Percentiles rank a stretch among this genome's conserved stretches.
Conservation (phyloP, 2,888 invertebrate species). For the Apamea anceps region DNA sequence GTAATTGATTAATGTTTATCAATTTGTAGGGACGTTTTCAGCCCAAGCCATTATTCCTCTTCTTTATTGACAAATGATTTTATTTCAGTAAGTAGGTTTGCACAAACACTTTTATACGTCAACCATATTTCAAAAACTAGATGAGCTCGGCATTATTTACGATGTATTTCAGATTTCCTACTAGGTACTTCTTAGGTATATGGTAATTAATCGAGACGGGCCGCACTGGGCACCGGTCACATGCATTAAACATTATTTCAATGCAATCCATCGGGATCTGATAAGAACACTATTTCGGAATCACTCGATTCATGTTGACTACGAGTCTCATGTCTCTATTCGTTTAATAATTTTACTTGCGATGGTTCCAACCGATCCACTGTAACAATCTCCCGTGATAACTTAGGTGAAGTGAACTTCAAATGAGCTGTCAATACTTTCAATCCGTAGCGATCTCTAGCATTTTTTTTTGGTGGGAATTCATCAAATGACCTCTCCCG, state of each 20-base stretch:
- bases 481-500: too few species aligned
- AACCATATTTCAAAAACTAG: too few species aligned
- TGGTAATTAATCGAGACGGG: background rate
- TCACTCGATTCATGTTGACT: constrained; percentile 13
- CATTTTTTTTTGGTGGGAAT: too few species aligned
- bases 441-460: too few species aligned
- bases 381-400: background rate
- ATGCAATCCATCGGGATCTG: constrained; percentile 36
- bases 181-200: background rate
- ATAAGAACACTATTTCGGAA: constrained; percentile 20
- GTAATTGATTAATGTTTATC: too few species aligned
- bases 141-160: background rate
- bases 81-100: too few species aligned
- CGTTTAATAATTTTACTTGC: background rate
- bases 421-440: background rate
- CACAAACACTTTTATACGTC: too few species aligned
- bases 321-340: background rate
- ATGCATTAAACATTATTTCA: constrained; percentile 61
- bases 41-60: background rate
- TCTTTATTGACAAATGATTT: background rate
- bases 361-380: background rate
- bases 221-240: constrained; percentile 42
- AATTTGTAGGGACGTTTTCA: background rate
- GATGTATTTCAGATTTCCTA: background rate
- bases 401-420: background rate